Evolutionary conservation across 2,888 invertebrate species (phyloP), one percentile per base, ranked within the genome.

Genomic region (Orthosia cruda): DNA sequence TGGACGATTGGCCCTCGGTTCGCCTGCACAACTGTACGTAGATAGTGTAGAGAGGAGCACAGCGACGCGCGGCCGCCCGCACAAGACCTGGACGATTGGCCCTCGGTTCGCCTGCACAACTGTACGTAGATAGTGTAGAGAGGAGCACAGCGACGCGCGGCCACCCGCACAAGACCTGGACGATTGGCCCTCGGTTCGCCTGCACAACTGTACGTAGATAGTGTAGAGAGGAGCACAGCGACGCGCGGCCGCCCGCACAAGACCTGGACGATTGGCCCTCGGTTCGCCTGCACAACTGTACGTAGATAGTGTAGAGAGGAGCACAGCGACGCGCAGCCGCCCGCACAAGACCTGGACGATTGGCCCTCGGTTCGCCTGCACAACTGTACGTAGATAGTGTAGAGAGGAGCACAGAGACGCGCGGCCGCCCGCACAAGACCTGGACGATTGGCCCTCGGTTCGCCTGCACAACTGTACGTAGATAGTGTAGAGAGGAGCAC

Each of bases 1-100:
- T 87, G 63, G 90, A 91, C 89, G 91, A 91, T 91, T 94, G 94
- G 94, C 93, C 94, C 90, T 92, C 92, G 92, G 94, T 95, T 91
- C 92, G 94, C 72, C 85, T 89, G 57, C 88, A 88, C 80, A 89
- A 88, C 83, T 88, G 85, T 86, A 85, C 87, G 87, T 87, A 85
- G 81, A 0, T 68, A 68, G 73, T 45, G 57, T 66, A 50, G 59
- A n/a, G 2, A 52, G 55, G 18, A 40, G 50, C 32, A n/a, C 23
- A 18, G 15, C 26, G 26, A 26, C 26, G 26, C 26, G 26, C 26
- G 26, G 26, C 26, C 26, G 26, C 26, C 26, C 26, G 26, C 26
- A 26, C 26, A 26, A 1, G 26, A 26, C 7, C 26, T 64, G 52
- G 50, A 52, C 32, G 50, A 64, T 52, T 40, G 40, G 50, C 50